These are phyloP conservation scores for Ceratosolen fusciceps DNA, from an alignment of 1,140 invertebrate species.

Conservation along the genomic window DNA sequence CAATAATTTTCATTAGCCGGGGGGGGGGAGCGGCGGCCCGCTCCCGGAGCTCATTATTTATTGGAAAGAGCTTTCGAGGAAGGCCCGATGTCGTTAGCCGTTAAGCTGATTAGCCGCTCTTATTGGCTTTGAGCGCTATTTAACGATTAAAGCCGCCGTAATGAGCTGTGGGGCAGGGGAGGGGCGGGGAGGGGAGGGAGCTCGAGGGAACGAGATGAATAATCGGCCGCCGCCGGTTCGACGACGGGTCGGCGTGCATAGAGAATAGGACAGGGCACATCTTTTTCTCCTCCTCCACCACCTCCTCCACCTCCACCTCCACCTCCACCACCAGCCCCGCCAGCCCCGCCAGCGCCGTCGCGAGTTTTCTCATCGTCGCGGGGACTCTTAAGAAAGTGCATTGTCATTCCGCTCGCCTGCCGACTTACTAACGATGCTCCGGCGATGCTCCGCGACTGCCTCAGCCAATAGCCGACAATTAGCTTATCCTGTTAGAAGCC, in stretches of 20 bases:
- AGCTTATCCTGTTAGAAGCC: constrained; percentile 72
- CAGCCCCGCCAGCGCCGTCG: background rate
- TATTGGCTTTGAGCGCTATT: background rate
- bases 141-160: constrained; percentile 6
- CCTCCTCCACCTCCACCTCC: no score
- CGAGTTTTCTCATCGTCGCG: constrained; percentile 22
- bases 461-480: constrained; percentile 72
- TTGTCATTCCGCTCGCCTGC: constrained; percentile 70
- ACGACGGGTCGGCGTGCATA: constrained; percentile 56
- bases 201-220: no score
- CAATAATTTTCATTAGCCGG: no score
- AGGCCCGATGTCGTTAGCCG: background rate
- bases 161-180: no score
- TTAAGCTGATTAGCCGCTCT: constrained; percentile 12
- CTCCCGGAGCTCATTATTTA: background rate
- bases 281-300: no score
- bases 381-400: constrained; percentile 64
- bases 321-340: no score
- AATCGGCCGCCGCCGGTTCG: constrained; percentile 48
- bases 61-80: background rate
- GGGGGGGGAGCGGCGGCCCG: no score
- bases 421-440: constrained; percentile 69
- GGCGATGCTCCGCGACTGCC: constrained; percentile 62
- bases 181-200: background rate
- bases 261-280: constrained; percentile 56